A percentile compares a stretch with the other conserved stretches of the same genome.
These are phyloP conservation scores for Neoarius graeffei DNA, from an alignment of 2,113 vertebrate genomes.

Conservation along the genomic window DNA sequence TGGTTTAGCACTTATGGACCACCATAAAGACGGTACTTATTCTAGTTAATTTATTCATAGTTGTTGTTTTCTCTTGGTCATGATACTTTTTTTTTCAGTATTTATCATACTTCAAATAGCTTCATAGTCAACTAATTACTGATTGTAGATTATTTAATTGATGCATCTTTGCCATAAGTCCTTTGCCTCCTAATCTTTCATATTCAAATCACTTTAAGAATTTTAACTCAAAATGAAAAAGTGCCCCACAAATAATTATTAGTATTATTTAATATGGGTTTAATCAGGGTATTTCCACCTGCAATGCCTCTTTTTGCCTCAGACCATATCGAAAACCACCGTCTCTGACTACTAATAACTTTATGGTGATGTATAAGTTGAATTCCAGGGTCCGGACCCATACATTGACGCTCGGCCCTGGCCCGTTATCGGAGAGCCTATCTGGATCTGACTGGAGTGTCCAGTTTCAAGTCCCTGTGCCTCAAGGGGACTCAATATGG, in stretches of 20 bases:
- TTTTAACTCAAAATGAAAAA: neutral
- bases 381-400: slow-evolving; percentile 84
- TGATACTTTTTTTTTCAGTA: no score
- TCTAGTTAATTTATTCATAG: neutral
- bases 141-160: neutral
- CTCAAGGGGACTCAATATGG: slow-evolving; percentile 83
- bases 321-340: slow-evolving; percentile 63
- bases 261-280: neutral
- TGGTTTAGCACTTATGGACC: neutral
- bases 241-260: neutral
- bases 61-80: neutral
- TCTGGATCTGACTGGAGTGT: slow-evolving; percentile 87
- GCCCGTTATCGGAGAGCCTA: slow-evolving; percentile 88
- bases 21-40: neutral
- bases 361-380: slow-evolving; percentile 89
- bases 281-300: neutral
- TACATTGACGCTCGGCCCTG: slow-evolving; percentile 80
- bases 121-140: neutral
- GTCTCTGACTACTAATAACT: slow-evolving; percentile 80
- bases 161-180: neutral
- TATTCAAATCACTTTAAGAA: neutral
- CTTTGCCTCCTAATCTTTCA: neutral
- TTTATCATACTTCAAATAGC: neutral
- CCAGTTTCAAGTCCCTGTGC: slow-evolving; percentile 79
- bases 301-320: slow-evolving; percentile 55